A percentile compares a stretch with the other conserved stretches of the same genome.
Evolutionary conservation across 2,797 vertebrate genomes (phyloP).

Genomic region (Petrocephalus schoutedeni): DNA sequence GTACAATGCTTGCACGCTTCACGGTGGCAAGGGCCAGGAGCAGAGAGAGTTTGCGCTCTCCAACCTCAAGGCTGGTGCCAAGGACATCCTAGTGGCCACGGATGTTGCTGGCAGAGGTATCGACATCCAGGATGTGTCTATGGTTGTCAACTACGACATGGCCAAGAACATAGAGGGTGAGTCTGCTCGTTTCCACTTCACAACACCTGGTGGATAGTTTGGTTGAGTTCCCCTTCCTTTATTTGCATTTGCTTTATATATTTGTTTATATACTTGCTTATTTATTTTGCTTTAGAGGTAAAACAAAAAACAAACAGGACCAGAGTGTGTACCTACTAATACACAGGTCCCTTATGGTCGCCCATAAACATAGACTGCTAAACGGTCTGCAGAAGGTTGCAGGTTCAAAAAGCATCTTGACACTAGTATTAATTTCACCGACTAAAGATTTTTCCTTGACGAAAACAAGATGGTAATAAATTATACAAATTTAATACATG

Average conservation of each 20-base stretch:
- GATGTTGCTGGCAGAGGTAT: conserved; percentile 96
- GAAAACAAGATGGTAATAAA: not conserved
- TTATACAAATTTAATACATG: not conserved
- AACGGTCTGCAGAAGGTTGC: not conserved
- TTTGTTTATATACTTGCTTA: not conserved
- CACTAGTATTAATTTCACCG: not conserved
- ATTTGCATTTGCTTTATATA: not conserved
- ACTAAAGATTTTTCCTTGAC: not conserved
- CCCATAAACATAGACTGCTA: not conserved
- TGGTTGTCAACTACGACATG: conserved; percentile 98
- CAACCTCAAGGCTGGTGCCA: conserved; percentile 94
- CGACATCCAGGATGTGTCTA: conserved; percentile 95
- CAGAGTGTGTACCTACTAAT: not conserved
- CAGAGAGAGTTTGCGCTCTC: conserved; percentile 96
- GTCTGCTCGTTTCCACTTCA: not conserved
- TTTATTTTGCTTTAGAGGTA: not conserved
- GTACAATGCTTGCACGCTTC: conserved; percentile 97
- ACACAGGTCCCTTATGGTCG: not conserved
- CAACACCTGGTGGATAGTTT: not conserved
- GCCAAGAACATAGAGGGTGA: conserved; percentile 97
- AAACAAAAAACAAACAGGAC: not conserved
- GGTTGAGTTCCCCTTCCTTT: not conserved
- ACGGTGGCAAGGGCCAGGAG: conserved; percentile 96
- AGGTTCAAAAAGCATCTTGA: not conserved
- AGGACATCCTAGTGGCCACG: conserved; percentile 97